Base-by-base conservation (phyloP, 1,140 invertebrate species). In the Sycophaga agraensis region DNA sequence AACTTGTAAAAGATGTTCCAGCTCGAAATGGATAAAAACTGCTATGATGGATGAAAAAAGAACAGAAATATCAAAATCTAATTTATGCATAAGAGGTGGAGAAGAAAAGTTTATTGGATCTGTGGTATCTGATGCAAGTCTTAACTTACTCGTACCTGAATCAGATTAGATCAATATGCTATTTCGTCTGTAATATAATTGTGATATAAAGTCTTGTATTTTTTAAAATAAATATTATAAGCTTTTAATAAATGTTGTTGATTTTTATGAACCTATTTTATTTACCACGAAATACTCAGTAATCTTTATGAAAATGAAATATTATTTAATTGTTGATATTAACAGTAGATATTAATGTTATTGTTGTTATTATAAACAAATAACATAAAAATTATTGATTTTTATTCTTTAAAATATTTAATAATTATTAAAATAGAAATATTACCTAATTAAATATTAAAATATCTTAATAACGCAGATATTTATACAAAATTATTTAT, bases 11-110 rank as follows among this genome's bases (percentile, higher is more conserved):
- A 91, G 89, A 69, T 96, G 94, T 73, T 84, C 84, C 43, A 79
- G 85, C 22, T 86, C 84, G 0, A 86, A 83, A 39, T 96, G 91
- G 92, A 82, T 88, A 62, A 88, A 86, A 70, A 85, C 92, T 14
- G 82, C 86, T 1, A 94, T 95, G 92, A 86, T 93, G 69, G 85
- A 88, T 61, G 91, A 91, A 69, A 88, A 84, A 66, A 87, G 83
- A 62, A 80, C 81, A 0, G 69, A 80, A 12, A 74, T 84, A 21
- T 66, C 82, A 1, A 73, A 79, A 1, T 81, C 84, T 19, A 72
- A 76, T 1, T 73, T 91, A 1, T 90, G 89, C 0, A 86, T 91
- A 46, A 80, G 89, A 59, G 89, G 89, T 8, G 89, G 87, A 46
- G 89, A 91, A 73, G 88, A 91, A 69, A 85, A 80, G 46, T 88